phyloP scores from a whole-genome alignment of 2,888 invertebrate species.

The Adelphocoris suturalis region DNA sequence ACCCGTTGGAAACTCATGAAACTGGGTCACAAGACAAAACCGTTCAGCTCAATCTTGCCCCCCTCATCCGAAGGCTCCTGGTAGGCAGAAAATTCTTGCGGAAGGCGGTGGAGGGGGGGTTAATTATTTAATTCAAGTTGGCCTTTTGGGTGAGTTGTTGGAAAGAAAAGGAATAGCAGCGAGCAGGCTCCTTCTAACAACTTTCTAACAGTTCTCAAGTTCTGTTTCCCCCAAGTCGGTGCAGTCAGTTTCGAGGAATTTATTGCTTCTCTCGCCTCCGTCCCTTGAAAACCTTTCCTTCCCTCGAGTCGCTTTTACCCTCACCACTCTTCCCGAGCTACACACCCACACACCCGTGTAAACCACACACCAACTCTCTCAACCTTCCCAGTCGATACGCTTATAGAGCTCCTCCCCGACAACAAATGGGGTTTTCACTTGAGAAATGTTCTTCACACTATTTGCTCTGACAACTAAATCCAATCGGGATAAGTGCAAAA shows the following conservation, averaged over 20 bases:
- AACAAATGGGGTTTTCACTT: conserved; percentile 30
- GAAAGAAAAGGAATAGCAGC: neutral
- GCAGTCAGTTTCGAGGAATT: conserved; percentile 13
- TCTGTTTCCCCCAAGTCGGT: conserved; percentile 22
- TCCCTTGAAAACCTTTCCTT: neutral
- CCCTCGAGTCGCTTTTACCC: neutral
- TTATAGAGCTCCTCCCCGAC: neutral
- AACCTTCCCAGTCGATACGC: neutral
- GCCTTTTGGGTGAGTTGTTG: conserved; percentile 19
- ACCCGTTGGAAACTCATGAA: neutral
- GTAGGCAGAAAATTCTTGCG: no score
- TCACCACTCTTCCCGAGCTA: neutral
- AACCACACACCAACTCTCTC: neutral
- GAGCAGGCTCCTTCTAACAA: neutral
- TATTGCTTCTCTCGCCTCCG: conserved; percentile 24
- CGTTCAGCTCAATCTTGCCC: neutral
- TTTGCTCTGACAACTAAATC: conserved; percentile 18
- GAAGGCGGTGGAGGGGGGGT: neutral
- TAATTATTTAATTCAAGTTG: conserved; percentile 31
- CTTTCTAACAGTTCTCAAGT: conserved; percentile 25
- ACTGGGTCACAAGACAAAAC: conserved; percentile 13
- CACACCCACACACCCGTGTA: neutral
- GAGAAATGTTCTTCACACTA: conserved; percentile 19
- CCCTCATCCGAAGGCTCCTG: no score
- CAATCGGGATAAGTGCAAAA: conserved; percentile 39